These are phyloP conservation scores for Planococcus citri DNA, from an alignment of 1,140 invertebrate genomes.

Conservation along the genomic window DNA sequence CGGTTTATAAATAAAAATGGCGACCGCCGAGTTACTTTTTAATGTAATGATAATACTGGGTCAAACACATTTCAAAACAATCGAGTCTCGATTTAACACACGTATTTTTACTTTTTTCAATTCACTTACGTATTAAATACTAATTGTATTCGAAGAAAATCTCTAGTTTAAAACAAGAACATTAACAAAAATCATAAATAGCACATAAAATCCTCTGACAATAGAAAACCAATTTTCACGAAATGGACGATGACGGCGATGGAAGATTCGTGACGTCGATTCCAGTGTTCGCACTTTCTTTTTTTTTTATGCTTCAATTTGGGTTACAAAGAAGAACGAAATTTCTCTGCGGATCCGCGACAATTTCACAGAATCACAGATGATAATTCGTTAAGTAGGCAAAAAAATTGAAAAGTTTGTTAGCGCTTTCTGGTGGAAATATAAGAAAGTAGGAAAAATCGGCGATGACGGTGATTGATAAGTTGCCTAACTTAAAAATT, in stretches of 20 bases:
- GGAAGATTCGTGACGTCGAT: constrained; percentile 9
- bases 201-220: not conserved
- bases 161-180: not conserved
- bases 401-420: too few relatives aligned
- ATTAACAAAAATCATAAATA: not conserved
- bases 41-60: not conserved
- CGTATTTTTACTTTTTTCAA: not conserved
- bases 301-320: not conserved
- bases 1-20: constrained; percentile 15
- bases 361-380: not conserved
- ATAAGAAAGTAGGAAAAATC: too few relatives aligned
- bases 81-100: not conserved
- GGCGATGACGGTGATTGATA: too few relatives aligned
- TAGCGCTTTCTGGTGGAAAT: not conserved
- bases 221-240: constrained; percentile 6
- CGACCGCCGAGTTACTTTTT: not conserved
- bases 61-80: not conserved
- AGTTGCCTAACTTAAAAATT: too few relatives aligned
- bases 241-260: constrained; percentile 9
- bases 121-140: not conserved
- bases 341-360: not conserved
- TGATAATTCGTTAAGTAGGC: not conserved
- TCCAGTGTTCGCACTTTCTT: constrained; percentile 7
- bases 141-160: not conserved
- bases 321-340: not conserved